Percentiles rank a stretch among this genome's conserved stretches.
These are phyloP conservation scores for Elaphurus davidianus DNA, from an alignment of 2,113 vertebrate genomes.

Conservation along the genomic window DNA sequence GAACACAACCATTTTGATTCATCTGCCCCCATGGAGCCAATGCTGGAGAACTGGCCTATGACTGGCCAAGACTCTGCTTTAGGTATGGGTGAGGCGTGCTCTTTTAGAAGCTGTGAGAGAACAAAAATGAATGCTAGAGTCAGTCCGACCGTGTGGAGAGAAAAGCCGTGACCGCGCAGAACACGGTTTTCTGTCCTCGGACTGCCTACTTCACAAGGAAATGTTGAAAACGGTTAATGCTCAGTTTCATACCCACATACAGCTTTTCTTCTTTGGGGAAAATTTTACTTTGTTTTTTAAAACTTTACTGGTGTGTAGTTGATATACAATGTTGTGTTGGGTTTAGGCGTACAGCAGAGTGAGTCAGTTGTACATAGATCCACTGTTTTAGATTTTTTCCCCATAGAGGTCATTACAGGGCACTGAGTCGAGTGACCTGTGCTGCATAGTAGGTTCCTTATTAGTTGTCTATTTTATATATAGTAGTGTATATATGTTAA, in stretches of 20 bases:
- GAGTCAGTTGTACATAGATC: rapidly evolving
- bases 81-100: constrained; percentile 75
- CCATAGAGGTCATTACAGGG: neutral
- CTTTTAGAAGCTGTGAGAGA: constrained; percentile 83
- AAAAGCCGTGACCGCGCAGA: neutral
- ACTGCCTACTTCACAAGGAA: neutral
- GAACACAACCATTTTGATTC: constrained; percentile 94
- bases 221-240: neutral
- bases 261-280: neutral
- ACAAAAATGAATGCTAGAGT: neutral
- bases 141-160: neutral
- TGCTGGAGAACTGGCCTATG: constrained; percentile 97
- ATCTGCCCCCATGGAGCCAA: constrained; percentile 94
- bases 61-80: constrained; percentile 88
- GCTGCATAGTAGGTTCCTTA: neutral
- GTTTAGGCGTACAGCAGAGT: rapidly evolving
- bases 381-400: neutral
- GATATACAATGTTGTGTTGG: neutral
- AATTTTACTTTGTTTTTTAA: neutral
- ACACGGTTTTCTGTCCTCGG: neutral
- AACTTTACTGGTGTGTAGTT: rapidly evolving
- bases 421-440: rapidly evolving
- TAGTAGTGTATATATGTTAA: neutral
- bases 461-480: neutral
- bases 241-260: neutral